Evolutionary conservation across 2,888 invertebrate genomes (phyloP).

Genomic region (Cheilosia soror): DNA sequence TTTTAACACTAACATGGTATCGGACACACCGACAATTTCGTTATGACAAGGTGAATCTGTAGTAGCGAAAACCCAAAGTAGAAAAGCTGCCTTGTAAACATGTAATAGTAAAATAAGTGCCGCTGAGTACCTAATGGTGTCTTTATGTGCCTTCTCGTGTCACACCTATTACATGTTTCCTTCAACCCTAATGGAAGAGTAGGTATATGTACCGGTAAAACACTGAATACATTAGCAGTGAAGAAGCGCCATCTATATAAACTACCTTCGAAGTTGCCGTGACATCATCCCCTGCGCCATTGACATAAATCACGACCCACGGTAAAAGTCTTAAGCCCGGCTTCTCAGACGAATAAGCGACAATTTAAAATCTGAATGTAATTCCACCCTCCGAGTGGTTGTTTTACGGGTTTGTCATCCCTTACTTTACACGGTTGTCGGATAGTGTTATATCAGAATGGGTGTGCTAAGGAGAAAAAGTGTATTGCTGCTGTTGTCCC

Average conservation of each 20-base stretch:
- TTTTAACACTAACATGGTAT: conserved; percentile 29
- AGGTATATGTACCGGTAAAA: neutral
- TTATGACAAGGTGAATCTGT: conserved; percentile 19
- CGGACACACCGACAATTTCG: conserved; percentile 6
- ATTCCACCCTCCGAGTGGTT: conserved; percentile 53
- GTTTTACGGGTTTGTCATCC: conserved; percentile 57
- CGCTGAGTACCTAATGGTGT: conserved; percentile 1
- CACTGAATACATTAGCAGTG: conserved; percentile 6
- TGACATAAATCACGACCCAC: conserved; percentile 71
- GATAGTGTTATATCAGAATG: conserved; percentile 23
- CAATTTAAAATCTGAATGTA: conserved; percentile 67
- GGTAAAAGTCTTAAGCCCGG: conserved; percentile 60
- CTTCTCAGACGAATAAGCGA: conserved; percentile 63
- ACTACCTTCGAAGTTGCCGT: conserved; percentile 38
- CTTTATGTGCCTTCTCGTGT: conserved; percentile 7
- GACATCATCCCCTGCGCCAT: conserved; percentile 59
- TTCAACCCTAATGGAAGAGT: neutral
- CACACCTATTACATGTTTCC: conserved; percentile 11
- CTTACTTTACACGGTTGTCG: conserved; percentile 42
- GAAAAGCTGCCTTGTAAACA: conserved; percentile 3
- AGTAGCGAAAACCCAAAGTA: neutral
- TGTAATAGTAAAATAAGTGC: conserved; percentile 16
- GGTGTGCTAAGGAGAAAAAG: conserved; percentile 12
- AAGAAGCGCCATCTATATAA: conserved; percentile 3
- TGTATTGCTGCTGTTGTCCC: conserved; percentile 22